Base-by-base conservation (phyloP, 2,797 vertebrate species). In the Lacerta bilineata region DNA sequence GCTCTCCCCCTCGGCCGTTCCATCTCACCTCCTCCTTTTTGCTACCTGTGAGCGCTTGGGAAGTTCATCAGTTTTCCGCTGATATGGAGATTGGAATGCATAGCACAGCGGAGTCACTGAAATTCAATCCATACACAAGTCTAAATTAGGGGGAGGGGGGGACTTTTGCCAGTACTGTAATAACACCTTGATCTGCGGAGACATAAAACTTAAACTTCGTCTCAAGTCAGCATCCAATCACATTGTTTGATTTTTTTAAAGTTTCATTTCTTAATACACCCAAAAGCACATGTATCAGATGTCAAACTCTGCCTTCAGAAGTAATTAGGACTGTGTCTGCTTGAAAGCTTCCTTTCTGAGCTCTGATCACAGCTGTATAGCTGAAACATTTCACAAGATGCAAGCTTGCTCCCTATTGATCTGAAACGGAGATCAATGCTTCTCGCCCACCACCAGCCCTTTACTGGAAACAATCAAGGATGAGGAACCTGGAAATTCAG, bases 181-280 rank as follows among this genome's bases (percentile, higher is more conserved):
- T 94, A 95, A 91, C 86, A 93, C 93, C 95, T 95, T 96, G 95
- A 95, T 94, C 94, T 95, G 89, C 88, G 91, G 94, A 95, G 94
- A 89, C 85, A 94, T 94, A 93, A 92, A 96, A 96, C 91, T 95
- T 94, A 90, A 94, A 90, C 93, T 95, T 94, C 84, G 88, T 90
- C 92, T 94, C 91, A 93, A 93, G 94, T 92, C 95, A 94, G 87
- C 89, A 94, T 93, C 93, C 90, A 95, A 91, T 94, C 93, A 94
- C 91, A 85, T 80, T 91, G 85, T 41, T 94, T 92, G 91, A 95
- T 95, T 94, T 86, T 92, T 95, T 15, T 0, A 55, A 43, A 55
- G 95, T 95, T 96, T 95, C 94, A 95, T 91, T 84, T 94, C 93
- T 90, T 91, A 94, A 93, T 91, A 93, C 41, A 88, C 86, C 87